phyloP scores from a whole-genome alignment of 2,888 invertebrate genomes.

The Deilephila porcellus region DNA sequence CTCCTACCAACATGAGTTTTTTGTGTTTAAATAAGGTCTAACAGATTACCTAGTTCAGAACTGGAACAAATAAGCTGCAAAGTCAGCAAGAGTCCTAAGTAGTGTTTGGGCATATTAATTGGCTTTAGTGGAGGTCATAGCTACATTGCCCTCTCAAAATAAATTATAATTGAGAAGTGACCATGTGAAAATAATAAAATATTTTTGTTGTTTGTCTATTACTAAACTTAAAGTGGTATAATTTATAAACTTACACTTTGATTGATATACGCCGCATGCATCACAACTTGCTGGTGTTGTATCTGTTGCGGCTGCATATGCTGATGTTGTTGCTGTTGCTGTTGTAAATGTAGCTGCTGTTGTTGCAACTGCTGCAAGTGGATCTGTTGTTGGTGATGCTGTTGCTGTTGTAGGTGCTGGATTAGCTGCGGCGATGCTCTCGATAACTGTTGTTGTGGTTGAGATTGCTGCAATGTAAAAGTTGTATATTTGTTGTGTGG shows the following conservation, averaged over 20 bases:
- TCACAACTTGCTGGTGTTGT: constrained; percentile 73
- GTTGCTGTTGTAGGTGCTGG: constrained; percentile 66
- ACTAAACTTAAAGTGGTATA: too few species aligned
- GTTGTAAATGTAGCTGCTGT: constrained; percentile 63
- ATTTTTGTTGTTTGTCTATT: too few species aligned
- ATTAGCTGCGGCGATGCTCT: constrained; percentile 39
- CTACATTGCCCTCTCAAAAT: too few species aligned
- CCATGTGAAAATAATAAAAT: too few species aligned
- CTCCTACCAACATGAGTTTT: too few species aligned
- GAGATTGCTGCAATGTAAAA: constrained; percentile 44
- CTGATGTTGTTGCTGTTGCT: constrained; percentile 59
- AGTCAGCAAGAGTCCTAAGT: too few species aligned
- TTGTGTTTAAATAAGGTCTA: too few species aligned
- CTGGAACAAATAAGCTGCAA: too few species aligned
- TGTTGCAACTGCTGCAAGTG: constrained; percentile 63
- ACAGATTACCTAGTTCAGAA: too few species aligned
- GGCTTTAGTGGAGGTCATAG: too few species aligned
- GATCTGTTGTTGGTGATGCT: constrained; percentile 59
- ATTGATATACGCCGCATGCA: constrained; percentile 79
- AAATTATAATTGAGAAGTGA: too few species aligned
- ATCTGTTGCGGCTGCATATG: constrained; percentile 61
- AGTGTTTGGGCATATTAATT: too few species aligned
- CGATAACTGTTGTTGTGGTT: constrained; percentile 49
- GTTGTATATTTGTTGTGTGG: neutral
- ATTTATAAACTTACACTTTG: constrained; percentile 63